Base-by-base conservation (phyloP, 2,797 vertebrate genomes). In the Oceanodroma leucorhoa region DNA sequence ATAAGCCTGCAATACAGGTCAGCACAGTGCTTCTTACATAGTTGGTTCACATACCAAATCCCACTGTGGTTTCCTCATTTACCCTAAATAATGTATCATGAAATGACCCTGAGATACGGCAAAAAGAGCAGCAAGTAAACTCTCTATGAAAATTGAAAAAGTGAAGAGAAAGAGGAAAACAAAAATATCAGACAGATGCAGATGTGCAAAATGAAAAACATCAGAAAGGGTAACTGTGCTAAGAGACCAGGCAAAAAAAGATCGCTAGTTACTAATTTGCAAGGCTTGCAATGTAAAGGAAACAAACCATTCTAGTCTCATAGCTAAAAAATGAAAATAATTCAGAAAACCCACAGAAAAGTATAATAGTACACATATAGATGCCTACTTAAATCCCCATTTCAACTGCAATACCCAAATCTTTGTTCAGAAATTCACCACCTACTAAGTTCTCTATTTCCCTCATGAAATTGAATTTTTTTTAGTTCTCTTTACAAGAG, bases 341-440 rank as follows among this genome's bases (percentile, higher is more conserved):
- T 10, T 55, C 61, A 8, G 43, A 50, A 58, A 38, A 20, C 1
- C 0, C 18, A 29, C 9, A 55, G 41, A 55, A 22, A 34, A 5
- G 3, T 65, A 2, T 30, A 69, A 40, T 6, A 71, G 32, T 16
- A 75, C 34, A 66, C 16, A 12, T 6, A 62, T 2, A 76, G 12
- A 38, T 6, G 1, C n/a, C 82, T 43, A 55, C 30, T 82, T 32
- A 85, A 76, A 85, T 16, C 10, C 7, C 21, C 9, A 34, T 50
- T 92, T 87, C 75, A 91, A 72, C 38, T 48, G 66, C 38, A 71
- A 69, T 27, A 85, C 6, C 2, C 30, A 82, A 83, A 82, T n/a
- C 29, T 32, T 69, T 48, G 64, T 29, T 65, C 69, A 83, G 43
- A 93, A 88, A 32, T 54, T 66, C 32, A 72, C 30, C 26, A 62